Percentiles rank a stretch among this genome's conserved stretches.
Evolutionary conservation across 2,113 vertebrate genomes (phyloP).

Genomic region (Diadophis punctatus): DNA sequence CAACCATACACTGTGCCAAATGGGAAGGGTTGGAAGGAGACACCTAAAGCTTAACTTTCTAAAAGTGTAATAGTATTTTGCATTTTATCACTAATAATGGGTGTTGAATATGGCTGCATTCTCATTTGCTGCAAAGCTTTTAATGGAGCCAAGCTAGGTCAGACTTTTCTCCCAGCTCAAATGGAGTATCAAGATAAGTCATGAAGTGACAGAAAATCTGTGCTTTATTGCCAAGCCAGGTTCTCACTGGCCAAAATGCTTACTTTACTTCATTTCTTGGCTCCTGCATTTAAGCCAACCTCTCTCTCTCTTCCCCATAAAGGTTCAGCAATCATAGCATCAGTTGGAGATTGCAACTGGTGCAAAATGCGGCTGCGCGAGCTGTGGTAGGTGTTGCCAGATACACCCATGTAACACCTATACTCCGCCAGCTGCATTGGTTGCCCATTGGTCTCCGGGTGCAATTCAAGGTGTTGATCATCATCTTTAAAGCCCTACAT

Average conservation of each 20-base stretch:
- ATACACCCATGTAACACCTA: too few species aligned
- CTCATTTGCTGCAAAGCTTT: not conserved
- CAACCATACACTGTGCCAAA: not conserved
- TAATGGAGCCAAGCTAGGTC: not conserved
- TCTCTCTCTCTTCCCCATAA: not conserved
- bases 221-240: not conserved
- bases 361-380: too few species aligned
- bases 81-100: not conserved
- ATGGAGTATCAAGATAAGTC: not conserved
- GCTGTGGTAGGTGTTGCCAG: too few species aligned
- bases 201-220: not conserved
- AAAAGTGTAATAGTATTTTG: not conserved
- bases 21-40: not conserved
- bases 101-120: not conserved
- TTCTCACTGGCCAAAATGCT: not conserved
- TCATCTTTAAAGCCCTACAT: too few species aligned
- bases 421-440: too few species aligned
- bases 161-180: not conserved
- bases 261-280: not conserved
- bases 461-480: too few species aligned
- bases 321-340: not conserved
- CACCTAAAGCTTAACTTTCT: not conserved
- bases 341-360: too few species aligned
- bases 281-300: not conserved
- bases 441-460: too few species aligned